These are phyloP conservation scores for Hemibagrus guttatus DNA, from an alignment of 2,797 vertebrate genomes.

Conservation along the genomic window DNA sequence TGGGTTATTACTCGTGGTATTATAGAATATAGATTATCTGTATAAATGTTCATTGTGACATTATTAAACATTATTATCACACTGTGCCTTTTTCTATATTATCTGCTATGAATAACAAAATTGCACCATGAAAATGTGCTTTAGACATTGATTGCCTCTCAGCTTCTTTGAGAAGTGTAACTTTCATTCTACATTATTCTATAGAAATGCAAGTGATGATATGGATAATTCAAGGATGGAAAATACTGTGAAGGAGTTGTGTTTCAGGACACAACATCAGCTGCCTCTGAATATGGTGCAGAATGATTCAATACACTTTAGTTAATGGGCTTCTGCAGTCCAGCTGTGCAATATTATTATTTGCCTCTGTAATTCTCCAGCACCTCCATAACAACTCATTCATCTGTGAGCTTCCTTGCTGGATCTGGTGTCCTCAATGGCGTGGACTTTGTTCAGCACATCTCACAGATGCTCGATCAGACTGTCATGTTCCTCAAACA, in stretches of 20 bases:
- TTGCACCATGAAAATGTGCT: neutral
- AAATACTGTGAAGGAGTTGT: conserved; percentile 65
- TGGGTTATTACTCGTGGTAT: too few relatives aligned
- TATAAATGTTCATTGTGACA: neutral
- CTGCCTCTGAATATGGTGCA: conserved; percentile 70
- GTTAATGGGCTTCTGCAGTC: conserved; percentile 70
- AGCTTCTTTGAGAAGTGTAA: neutral
- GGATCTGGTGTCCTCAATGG: conserved; percentile 58
- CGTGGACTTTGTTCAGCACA: too few relatives aligned
- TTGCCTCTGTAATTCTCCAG: conserved; percentile 65
- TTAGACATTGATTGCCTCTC: neutral
- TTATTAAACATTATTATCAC: neutral
- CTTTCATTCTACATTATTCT: neutral
- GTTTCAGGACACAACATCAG: conserved; percentile 58
- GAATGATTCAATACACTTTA: conserved; percentile 69
- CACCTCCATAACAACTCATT: conserved; percentile 62
- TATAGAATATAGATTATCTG: neutral
- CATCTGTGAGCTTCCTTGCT: conserved; percentile 59
- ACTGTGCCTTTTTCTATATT: neutral
- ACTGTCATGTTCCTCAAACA: too few relatives aligned
- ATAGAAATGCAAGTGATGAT: too few relatives aligned
- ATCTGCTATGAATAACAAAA: neutral
- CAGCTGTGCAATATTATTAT: conserved; percentile 61
- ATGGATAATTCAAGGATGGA: conserved; percentile 60
- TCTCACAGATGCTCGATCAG: too few relatives aligned